These are phyloP conservation scores for Sepioteuthis lessoniana DNA, from an alignment of 2,888 invertebrate genomes.

Conservation along the genomic window DNA sequence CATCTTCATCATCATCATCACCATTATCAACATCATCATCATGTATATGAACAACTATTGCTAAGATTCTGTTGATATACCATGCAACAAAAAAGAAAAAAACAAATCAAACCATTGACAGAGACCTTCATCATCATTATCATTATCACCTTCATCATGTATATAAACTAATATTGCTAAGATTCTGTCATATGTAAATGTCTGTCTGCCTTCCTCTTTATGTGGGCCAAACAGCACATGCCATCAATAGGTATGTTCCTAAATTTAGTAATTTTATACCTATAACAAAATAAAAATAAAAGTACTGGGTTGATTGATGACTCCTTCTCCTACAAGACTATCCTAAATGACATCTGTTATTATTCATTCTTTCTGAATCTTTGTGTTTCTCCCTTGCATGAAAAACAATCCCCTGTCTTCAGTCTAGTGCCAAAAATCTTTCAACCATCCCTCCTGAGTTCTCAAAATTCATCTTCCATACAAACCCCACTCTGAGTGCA, in stretches of 20 bases:
- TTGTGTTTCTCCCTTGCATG: neutral
- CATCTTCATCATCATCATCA: no score
- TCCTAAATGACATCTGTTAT: conserved; percentile 2
- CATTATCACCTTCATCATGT: no score
- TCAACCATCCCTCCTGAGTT: neutral
- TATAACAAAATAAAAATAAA: neutral
- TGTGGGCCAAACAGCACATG: neutral
- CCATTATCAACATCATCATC: no score
- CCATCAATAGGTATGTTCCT: neutral
- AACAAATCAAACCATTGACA: no score
- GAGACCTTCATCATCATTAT: no score
- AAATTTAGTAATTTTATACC: neutral
- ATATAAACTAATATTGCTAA: neutral
- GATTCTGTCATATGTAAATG: neutral
- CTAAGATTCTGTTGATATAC: no score
- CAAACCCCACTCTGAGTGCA: no score
- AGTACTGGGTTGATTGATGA: neutral
- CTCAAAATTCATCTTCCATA: neutral
- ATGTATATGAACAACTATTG: no score
- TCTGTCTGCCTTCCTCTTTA: neutral
- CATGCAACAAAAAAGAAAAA: no score
- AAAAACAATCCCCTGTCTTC: neutral
- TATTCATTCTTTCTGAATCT: neutral
- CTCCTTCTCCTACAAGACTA: neutral
- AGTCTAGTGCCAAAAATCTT: neutral